Conservation (phyloP, 2,888 invertebrate species). For the Apodemia mormo region DNA sequence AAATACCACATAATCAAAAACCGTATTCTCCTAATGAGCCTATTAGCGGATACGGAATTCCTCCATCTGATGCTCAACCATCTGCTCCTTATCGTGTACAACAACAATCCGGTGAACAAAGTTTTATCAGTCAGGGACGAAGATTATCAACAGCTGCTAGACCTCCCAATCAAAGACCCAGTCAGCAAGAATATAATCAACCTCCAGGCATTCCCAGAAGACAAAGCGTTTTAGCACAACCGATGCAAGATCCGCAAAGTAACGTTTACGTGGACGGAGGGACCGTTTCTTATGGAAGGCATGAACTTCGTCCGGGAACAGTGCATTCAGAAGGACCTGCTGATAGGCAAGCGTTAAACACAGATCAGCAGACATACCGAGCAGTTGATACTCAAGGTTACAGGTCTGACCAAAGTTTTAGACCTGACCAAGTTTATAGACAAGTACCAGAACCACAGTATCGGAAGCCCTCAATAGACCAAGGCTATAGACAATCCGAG, state of each 20-base stretch:
- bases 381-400: constrained; percentile 57
- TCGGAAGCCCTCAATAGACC: constrained; percentile 54
- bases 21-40: constrained; percentile 58
- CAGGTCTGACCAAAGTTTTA: constrained; percentile 46
- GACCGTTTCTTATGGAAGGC: constrained; percentile 54
- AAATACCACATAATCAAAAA: constrained; percentile 59
- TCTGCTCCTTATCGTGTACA: constrained; percentile 54
- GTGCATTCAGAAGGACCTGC: constrained; percentile 64
- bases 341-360: constrained; percentile 49
- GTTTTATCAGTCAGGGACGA: constrained; percentile 60
- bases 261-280: constrained; percentile 55
- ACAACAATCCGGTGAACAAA: constrained; percentile 63
- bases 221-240: constrained; percentile 69
- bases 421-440: constrained; percentile 73
- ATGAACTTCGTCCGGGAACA: constrained; percentile 66
- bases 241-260: constrained; percentile 57
- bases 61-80: constrained; percentile 47
- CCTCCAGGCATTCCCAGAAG: constrained; percentile 57
- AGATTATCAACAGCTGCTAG: constrained; percentile 59
- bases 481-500: constrained; percentile 53
- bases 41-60: constrained; percentile 51
- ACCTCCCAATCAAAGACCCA: constrained; percentile 57
- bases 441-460: constrained; percentile 60
- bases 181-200: constrained; percentile 60
- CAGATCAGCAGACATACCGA: constrained; percentile 55